A percentile compares a stretch with the other conserved stretches of the same genome.
phyloP scores from a whole-genome alignment of 2,888 invertebrate genomes.

The Agriopis marginaria region DNA sequence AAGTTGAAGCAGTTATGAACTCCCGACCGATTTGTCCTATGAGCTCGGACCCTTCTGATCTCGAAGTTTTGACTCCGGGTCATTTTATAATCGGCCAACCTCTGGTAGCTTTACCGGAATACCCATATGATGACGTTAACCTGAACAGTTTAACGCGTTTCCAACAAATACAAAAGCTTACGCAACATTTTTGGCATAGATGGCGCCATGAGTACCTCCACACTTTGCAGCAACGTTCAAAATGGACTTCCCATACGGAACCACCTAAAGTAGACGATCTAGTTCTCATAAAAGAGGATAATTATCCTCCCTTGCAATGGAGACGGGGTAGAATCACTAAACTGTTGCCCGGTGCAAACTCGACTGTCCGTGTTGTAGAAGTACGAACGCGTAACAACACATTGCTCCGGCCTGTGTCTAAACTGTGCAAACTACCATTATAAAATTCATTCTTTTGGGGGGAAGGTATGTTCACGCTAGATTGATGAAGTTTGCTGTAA shows the following conservation, averaged over 20 bases:
- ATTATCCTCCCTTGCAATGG: too few species aligned
- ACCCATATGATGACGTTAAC: not conserved
- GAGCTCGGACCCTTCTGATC: not conserved
- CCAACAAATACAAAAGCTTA: not conserved
- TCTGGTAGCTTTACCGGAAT: not conserved
- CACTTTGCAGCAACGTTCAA: not conserved
- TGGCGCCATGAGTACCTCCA: not conserved
- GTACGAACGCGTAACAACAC: too few species aligned
- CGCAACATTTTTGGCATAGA: not conserved
- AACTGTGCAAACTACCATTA: too few species aligned
- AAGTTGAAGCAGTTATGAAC: not conserved
- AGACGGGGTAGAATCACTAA: too few species aligned
- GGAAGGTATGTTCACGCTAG: too few species aligned
- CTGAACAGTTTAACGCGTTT: not conserved
- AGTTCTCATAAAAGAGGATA: too few species aligned
- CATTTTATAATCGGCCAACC: not conserved
- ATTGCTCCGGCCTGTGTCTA: too few species aligned
- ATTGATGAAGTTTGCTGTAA: too few species aligned
- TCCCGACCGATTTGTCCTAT: not conserved
- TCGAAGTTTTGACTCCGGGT: not conserved
- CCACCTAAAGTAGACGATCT: not conserved
- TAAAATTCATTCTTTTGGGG: too few species aligned
- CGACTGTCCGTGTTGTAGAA: too few species aligned
- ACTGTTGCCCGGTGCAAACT: too few species aligned
- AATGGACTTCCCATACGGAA: not conserved